Base-by-base conservation (phyloP, 2,113 vertebrate genomes). In the Zosterops borbonicus region DNA sequence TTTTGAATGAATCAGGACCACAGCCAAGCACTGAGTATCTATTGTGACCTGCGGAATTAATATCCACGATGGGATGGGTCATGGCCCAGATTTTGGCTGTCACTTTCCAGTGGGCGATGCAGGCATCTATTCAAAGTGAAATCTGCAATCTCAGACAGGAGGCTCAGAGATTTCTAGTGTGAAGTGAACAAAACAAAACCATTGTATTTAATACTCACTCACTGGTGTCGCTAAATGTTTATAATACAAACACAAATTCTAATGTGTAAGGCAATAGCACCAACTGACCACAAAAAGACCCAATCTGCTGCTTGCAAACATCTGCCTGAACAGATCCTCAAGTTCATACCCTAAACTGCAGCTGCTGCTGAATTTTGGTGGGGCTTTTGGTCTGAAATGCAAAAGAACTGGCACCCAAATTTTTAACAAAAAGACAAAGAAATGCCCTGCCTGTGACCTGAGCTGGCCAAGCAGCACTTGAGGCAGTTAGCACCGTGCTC, bases 1-100 rank as follows among this genome's bases (percentile, higher is more conserved):
- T 87, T 83, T 6, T 85, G 95, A 94, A 96, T 64, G 86, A 94
- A 86, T 56, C 65, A 78, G 90, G 86, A 89, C 33, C 78, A 56
- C 84, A 41, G 69, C 86, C 83, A 92, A 87, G 83, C 62, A 5
- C 67, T 10, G 52, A 84, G 74, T 29, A 33, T 37, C 84, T 37
- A n/a, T 25, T 89, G 91, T 68, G 63, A 74, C 67, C 69, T 64
- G 41, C 69, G 56, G 53, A 63, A 53, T 23, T 25, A 31, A 55
- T 9, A 75, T 7, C 50, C 55, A 71, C 33, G 60, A 17, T 23
- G 41, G 64, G 53, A 23, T 3, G 44, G 79, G 76, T 6, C 19
- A 1, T 2, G 19, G 42, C 27, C 77, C 63, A 39, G 70, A 21
- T 42, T 76, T 6, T 82, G 89, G 83, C 94, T 82, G 46, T 12